A percentile compares a stretch with the other conserved stretches of the same genome.
Evolutionary conservation across 2,888 invertebrate genomes (phyloP).

Genomic region (Blomia tropicalis): DNA sequence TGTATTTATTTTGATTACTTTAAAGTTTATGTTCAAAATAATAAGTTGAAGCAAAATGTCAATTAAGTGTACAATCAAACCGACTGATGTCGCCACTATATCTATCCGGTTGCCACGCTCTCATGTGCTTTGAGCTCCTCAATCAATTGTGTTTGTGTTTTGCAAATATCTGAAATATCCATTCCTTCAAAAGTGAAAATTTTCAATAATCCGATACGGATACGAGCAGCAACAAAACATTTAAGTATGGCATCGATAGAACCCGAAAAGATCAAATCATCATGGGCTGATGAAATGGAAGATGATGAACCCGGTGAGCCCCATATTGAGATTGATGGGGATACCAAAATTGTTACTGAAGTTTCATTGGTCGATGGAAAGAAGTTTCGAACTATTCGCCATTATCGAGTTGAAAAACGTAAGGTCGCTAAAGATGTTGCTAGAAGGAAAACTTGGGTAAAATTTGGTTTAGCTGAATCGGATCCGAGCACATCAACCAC

Average conservation of each 20-base stretch:
- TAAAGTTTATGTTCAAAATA: background rate
- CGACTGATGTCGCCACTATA: background rate
- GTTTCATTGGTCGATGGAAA: conserved; percentile 74
- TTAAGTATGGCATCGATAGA: conserved; percentile 18
- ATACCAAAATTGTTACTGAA: conserved; percentile 76
- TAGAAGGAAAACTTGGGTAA: conserved; percentile 77
- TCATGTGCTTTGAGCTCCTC: background rate
- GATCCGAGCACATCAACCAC: conserved; percentile 98
- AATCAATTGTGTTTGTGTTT: background rate
- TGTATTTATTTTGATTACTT: background rate
- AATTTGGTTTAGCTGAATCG: conserved; percentile 75
- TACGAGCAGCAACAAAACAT: too few relatives aligned
- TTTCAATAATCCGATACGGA: background rate
- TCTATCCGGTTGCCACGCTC: background rate
- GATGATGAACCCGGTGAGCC: conserved; percentile 33
- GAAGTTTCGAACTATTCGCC: conserved; percentile 50
- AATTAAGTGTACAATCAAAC: background rate
- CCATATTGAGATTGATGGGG: conserved; percentile 51
- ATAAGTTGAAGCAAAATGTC: background rate
- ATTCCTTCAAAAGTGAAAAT: background rate
- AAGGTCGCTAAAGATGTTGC: conserved; percentile 65
- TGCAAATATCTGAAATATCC: background rate
- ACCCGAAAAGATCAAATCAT: conserved; percentile 19
- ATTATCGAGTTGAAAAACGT: conserved; percentile 79
- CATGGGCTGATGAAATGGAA: conserved; percentile 78